A percentile compares a stretch with the other conserved stretches of the same genome.
These are phyloP conservation scores for Phyllostomus discolor DNA, from an alignment of 2,113 vertebrate species.

Conservation along the genomic window DNA sequence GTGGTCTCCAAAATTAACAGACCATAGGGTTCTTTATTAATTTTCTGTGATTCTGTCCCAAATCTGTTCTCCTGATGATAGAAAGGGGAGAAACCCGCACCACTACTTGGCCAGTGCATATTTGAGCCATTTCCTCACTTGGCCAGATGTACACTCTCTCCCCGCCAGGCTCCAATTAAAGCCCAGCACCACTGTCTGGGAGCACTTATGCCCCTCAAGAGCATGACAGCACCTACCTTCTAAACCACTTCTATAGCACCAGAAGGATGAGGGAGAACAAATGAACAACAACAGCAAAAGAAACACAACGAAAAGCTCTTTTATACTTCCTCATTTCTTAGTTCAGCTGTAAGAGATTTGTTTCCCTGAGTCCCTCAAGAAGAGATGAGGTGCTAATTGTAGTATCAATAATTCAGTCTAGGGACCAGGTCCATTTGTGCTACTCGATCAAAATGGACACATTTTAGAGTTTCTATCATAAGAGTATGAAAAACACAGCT, in stretches of 20 bases:
- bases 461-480: conserved; percentile 6
- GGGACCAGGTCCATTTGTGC: conserved; percentile 33
- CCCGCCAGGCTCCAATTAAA: background rate
- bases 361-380: conserved; percentile 10
- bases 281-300: background rate
- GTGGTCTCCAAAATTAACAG: background rate
- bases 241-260: background rate
- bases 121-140: background rate
- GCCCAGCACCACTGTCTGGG: background rate
- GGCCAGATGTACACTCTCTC: background rate
- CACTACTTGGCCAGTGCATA: background rate
- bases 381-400: conserved; percentile 49
- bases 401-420: conserved; percentile 57
- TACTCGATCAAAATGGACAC: conserved; percentile 33
- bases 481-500: conserved; percentile 39
- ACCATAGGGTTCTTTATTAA: background rate
- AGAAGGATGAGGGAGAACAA: background rate
- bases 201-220: background rate
- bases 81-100: background rate
- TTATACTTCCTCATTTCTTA: conserved; percentile 34
- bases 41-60: background rate
- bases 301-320: background rate
- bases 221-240: background rate
- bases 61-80: background rate
- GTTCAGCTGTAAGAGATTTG: background rate